Evolutionary conservation across 1,140 invertebrate species (phyloP), one percentile per base, ranked within the genome.

Genomic region (Coelopa frigida): DNA sequence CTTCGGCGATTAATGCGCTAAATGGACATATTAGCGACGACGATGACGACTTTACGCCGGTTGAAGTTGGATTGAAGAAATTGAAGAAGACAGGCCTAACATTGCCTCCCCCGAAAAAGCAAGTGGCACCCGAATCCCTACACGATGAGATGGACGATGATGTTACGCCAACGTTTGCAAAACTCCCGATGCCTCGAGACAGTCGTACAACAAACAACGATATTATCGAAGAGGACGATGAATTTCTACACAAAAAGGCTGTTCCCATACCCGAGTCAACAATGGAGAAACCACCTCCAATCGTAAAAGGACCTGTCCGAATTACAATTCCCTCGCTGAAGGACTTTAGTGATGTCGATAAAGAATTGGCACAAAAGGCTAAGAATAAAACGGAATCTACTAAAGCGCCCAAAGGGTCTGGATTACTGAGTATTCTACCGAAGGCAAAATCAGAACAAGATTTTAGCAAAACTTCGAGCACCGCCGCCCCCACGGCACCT

Each of bases 161-260:
- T 20, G 48, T 54, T 14, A 41, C 55, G 1, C 40, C 55, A 24
- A 52, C 49, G 1, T 68, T 68, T 54, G 51, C 54, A 10, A 59
- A 56, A 15, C 48, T 69, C 0, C 66, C 66, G 0, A 51, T 53
- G 47, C 66, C 66, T 5, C 51, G 50, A 47, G 37, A 24, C 49
- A 48, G 3, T n/a, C n/a, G n/a, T n/a, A 31, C 32, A 22, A 12
- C 29, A 27, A 5, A 18, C 3, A 5, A 12, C 1, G 36, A 22
- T 23, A 24, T 48, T 2, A 56, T 75, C 12, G 61, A 70, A 45
- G 71, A 70, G 33, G 76, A 78, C 53, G 77, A 78, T 61, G 77
- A 78, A 55, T 78, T 78, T 53, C 47, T 78, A n/a, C 72, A 73
- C 44, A 78, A 78, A 56, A 78, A 76, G 53, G 73, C 70, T 45